Conservation (phyloP, 2,113 vertebrate species). For the Herpetotheres cachinnans region DNA sequence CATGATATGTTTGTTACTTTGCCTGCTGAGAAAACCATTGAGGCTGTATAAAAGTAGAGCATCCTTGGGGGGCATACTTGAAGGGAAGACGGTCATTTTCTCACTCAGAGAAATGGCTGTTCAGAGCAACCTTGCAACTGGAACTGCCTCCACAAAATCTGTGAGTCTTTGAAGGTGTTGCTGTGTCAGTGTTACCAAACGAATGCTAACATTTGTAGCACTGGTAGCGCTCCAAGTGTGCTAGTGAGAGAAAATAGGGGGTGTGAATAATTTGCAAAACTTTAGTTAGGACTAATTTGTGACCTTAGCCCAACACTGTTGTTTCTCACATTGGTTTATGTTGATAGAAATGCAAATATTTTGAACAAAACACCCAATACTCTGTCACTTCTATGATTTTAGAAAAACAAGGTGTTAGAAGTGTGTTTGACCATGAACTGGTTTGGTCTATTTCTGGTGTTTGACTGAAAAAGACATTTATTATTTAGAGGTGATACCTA, state of each 20-base stretch:
- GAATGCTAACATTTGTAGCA: neutral
- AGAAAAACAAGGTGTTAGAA: neutral
- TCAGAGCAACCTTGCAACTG: neutral
- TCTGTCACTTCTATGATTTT: neutral
- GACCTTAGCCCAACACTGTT: neutral
- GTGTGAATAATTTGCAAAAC: neutral
- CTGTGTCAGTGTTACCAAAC: neutral
- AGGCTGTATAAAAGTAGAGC: neutral
- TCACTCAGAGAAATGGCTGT: neutral
- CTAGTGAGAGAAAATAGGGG: neutral
- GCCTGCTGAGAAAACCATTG: neutral
- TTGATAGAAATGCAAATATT: neutral
- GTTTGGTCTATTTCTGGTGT: neutral
- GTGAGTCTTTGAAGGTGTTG: neutral
- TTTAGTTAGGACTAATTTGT: neutral
- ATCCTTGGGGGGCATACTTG: neutral
- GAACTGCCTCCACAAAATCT: neutral
- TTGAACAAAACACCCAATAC: neutral
- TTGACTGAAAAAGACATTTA: neutral
- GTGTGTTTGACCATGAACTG: neutral
- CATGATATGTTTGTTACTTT: neutral
- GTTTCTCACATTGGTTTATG: neutral
- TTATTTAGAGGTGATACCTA: neutral
- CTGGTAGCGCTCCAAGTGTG: neutral
- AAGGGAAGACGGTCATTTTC: neutral